Evolutionary conservation across 2,888 invertebrate species (phyloP).

Genomic region (Antheraea assamensis): DNA sequence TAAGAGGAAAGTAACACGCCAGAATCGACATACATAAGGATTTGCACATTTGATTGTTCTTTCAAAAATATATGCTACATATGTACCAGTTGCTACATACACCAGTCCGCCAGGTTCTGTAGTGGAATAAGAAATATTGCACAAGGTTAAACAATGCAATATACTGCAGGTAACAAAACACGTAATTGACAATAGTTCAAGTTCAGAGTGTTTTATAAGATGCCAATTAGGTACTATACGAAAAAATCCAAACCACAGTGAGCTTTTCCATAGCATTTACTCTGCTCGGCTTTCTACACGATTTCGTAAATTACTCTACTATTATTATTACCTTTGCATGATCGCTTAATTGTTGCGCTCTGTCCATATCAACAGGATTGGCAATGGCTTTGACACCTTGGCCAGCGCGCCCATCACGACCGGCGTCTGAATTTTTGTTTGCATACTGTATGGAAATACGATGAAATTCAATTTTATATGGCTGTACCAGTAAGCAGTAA

Average conservation of each 20-base stretch:
- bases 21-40: too few species aligned
- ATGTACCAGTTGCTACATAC: too few species aligned
- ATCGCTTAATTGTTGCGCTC: conserved; percentile 80
- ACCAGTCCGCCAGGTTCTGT: too few species aligned
- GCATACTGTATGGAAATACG: conserved; percentile 49
- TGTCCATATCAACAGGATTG: conserved; percentile 79
- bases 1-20: too few species aligned
- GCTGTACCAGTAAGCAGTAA: neutral
- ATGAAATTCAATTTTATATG: neutral
- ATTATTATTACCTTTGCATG: conserved; percentile 73
- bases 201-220: too few species aligned
- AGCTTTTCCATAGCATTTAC: neutral
- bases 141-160: too few species aligned
- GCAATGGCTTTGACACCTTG: conserved; percentile 73
- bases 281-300: neutral
- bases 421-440: conserved; percentile 51
- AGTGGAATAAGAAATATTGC: too few species aligned
- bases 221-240: too few species aligned
- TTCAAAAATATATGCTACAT: too few species aligned
- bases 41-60: too few species aligned
- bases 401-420: conserved; percentile 57
- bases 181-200: too few species aligned
- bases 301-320: neutral
- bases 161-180: too few species aligned
- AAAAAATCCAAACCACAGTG: neutral